A percentile compares a stretch with the other conserved stretches of the same genome.
Evolutionary conservation across 2,113 vertebrate genomes (phyloP).

Genomic region (Lucifuga dentata): DNA sequence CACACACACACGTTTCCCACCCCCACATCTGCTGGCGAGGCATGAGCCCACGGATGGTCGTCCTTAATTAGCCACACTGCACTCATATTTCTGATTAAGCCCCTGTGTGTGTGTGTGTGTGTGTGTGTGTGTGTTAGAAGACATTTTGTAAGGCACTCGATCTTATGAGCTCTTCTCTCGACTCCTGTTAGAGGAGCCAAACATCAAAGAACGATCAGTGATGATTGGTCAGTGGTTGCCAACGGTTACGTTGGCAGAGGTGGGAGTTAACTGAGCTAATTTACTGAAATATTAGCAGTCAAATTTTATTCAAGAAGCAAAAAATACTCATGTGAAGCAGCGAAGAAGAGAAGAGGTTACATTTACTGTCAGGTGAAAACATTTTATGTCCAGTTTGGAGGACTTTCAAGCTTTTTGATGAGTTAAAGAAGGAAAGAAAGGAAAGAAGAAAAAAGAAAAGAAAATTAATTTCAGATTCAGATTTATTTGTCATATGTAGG

Average conservation of each 20-base stretch:
- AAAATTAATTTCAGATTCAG: too few species aligned
- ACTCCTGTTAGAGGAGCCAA: conserved; percentile 14
- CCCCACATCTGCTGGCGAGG: conserved; percentile 64
- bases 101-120: conserved; percentile 20
- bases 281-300: background rate
- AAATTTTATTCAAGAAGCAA: too few species aligned
- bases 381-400: too few species aligned
- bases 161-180: background rate
- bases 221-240: background rate
- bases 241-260: background rate
- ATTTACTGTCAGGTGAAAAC: too few species aligned
- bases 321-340: too few species aligned
- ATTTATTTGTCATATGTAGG: too few species aligned
- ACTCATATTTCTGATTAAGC: conserved; percentile 72
- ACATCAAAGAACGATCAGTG: background rate
- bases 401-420: too few species aligned
- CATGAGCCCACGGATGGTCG: conserved; percentile 56
- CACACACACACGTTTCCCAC: conserved; percentile 32
- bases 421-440: too few species aligned
- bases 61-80: conserved; percentile 72
- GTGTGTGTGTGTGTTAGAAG: conserved; percentile 8
- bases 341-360: too few species aligned
- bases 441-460: too few species aligned
- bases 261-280: too few species aligned
- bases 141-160: background rate